Evolutionary conservation across 2,113 vertebrate species (phyloP), one percentile per base, ranked within the genome.

Genomic region (Phoxinus phoxinus): DNA sequence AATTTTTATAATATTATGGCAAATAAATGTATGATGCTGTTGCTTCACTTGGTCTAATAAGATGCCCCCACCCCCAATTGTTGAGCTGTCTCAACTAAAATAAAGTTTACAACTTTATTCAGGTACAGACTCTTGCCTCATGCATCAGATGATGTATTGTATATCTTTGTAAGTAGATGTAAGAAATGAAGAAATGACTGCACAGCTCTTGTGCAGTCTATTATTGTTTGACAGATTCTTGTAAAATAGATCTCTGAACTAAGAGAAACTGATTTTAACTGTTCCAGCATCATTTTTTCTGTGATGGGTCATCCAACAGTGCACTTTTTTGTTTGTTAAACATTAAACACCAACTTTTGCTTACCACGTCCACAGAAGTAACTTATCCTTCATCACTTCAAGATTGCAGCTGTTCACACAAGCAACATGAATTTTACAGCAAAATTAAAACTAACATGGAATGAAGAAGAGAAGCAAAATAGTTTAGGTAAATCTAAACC

Each of bases 101-200:
- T 56, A 56, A 56, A 27, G 58, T 65, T 48, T 81, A 13, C 65
- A 67, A 30, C 17, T n/a, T 58, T 32, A 69, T 81, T 81, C 79
- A 81, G 61, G 61, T 81, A 51, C 27, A 48, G 19, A 69, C 25
- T 65, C 27, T 35, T 8, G 30, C 9, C 35, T 59, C 23, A 23
- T 25, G 53, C 51, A 23, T 58, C 51, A 41, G 79, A 81, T 46
- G 11, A 51, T 10, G 37, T 59, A 13, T 51, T 51, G 27, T 51
- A 69, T 30, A 81, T 69, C 25, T 51, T 46, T 81, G 79, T 81
- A 69, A 69, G n/a, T 48, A 67, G 25, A 32, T 23, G 79, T 46
- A 67, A 30, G 79, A 23, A 51, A 12, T 67, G 6, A 67, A 30
- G 79, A 23, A 51, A 13, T 67, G 6, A 65, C 9, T 69, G 61